Evolutionary conservation across 2,113 vertebrate genomes (phyloP).

Genomic region (Xenus cinereus): DNA sequence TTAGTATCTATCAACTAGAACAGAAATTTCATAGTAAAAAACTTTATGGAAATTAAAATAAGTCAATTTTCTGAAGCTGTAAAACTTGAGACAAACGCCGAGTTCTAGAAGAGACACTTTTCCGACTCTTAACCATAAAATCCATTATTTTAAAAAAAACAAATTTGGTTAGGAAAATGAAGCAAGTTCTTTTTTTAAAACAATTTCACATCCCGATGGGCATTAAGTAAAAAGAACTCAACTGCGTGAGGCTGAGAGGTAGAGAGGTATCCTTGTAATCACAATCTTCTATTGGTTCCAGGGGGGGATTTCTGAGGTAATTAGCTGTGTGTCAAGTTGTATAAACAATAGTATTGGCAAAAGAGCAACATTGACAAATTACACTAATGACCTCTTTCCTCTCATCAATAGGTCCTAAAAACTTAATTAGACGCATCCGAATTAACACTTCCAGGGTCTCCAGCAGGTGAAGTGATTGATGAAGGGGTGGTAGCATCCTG

Average conservation of each 20-base stretch:
- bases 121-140: background rate
- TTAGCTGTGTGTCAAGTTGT: slow-evolving; percentile 36
- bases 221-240: slow-evolving; percentile 30
- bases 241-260: slow-evolving; percentile 67
- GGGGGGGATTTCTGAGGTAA: slow-evolving; percentile 55
- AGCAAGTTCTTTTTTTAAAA: background rate
- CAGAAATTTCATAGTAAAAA: slow-evolving; percentile 39
- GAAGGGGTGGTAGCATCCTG: slow-evolving; percentile 81
- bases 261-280: slow-evolving; percentile 64
- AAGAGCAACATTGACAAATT: slow-evolving; percentile 26
- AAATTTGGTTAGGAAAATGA: slow-evolving; percentile 14
- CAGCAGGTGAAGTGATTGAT: slow-evolving; percentile 77
- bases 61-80: background rate
- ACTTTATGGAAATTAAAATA: slow-evolving; percentile 18
- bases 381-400: slow-evolving; percentile 51
- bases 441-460: slow-evolving; percentile 79
- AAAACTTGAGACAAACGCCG: slow-evolving; percentile 22
- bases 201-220: background rate
- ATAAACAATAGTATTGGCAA: background rate
- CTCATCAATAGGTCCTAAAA: slow-evolving; percentile 36
- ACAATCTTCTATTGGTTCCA: slow-evolving; percentile 68
- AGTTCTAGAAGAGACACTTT: slow-evolving; percentile 17
- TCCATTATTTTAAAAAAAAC: background rate
- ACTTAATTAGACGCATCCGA: slow-evolving; percentile 84
- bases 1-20: slow-evolving; percentile 42